Conservation (phyloP, 2,113 vertebrate genomes). For the Microcebus tavaratra region DNA sequence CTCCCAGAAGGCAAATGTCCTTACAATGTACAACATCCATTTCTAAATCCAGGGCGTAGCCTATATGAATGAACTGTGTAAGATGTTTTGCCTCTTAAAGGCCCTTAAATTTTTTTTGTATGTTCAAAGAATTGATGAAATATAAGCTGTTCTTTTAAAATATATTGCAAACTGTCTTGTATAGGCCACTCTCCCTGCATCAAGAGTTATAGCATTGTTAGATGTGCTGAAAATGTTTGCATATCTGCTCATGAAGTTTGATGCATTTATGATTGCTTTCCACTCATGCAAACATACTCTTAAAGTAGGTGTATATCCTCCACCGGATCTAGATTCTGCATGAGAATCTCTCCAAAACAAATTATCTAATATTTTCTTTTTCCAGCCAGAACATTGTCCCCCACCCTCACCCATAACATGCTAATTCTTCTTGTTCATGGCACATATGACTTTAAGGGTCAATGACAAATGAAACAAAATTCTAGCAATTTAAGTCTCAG, state of each 20-base stretch:
- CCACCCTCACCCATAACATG: neutral
- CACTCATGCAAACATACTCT: neutral
- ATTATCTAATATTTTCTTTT: slow-evolving; percentile 12
- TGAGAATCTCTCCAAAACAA: neutral
- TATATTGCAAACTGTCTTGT: neutral
- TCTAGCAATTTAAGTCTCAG: slow-evolving; percentile 4
- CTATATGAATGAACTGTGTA: neutral
- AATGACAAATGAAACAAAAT: slow-evolving; percentile 34
- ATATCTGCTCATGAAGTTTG: neutral
- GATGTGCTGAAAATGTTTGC: neutral
- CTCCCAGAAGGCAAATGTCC: neutral
- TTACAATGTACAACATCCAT: neutral
- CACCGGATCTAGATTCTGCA: neutral
- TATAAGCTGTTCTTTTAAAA: slow-evolving; percentile 27
- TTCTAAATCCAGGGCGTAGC: neutral
- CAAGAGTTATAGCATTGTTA: neutral
- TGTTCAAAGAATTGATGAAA: slow-evolving; percentile 20
- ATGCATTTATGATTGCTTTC: neutral
- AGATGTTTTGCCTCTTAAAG: slow-evolving; percentile 15
- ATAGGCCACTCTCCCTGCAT: neutral
- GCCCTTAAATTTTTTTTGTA: neutral
- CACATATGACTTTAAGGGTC: neutral
- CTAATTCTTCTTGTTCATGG: neutral
- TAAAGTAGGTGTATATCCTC: neutral
- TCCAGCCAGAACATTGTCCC: neutral